These are phyloP conservation scores for Damaliscus lunatus DNA, from an alignment of 2,113 vertebrate species.

Conservation along the genomic window DNA sequence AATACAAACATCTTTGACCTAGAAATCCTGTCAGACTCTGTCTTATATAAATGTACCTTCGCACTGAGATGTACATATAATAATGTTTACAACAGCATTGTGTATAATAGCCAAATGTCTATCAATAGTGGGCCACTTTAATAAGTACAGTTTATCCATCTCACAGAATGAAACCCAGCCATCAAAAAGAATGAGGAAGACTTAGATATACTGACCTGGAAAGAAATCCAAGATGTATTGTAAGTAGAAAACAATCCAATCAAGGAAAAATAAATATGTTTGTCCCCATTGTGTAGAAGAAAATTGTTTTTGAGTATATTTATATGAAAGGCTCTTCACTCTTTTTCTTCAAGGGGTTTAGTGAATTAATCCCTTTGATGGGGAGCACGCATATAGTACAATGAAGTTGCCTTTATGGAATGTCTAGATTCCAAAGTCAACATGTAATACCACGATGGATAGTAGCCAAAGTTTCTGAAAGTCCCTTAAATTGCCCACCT, in stretches of 20 bases:
- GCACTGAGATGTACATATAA: not conserved
- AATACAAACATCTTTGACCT: not conserved
- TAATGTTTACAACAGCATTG: not conserved
- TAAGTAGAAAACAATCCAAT: not conserved
- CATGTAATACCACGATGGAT: not conserved
- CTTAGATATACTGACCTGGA: slow-evolving; percentile 26
- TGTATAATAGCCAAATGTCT: not conserved
- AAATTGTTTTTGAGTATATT: not conserved
- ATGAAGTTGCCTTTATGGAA: not conserved
- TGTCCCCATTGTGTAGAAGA: not conserved
- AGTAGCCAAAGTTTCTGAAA: not conserved
- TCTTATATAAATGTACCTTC: not conserved
- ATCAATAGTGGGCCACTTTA: not conserved
- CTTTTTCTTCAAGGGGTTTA: not conserved
- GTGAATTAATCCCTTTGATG: not conserved
- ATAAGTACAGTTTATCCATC: not conserved
- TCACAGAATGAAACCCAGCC: not conserved
- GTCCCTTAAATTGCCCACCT: not conserved
- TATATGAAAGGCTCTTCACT: not conserved
- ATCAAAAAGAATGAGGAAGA: not conserved
- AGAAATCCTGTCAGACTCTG: not conserved
- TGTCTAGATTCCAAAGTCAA: not conserved
- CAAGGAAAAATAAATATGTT: not conserved
- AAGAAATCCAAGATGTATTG: not conserved
- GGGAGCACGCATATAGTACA: not conserved